phyloP scores from a whole-genome alignment of 2,888 invertebrate genomes.

The Andrena flavipes region DNA sequence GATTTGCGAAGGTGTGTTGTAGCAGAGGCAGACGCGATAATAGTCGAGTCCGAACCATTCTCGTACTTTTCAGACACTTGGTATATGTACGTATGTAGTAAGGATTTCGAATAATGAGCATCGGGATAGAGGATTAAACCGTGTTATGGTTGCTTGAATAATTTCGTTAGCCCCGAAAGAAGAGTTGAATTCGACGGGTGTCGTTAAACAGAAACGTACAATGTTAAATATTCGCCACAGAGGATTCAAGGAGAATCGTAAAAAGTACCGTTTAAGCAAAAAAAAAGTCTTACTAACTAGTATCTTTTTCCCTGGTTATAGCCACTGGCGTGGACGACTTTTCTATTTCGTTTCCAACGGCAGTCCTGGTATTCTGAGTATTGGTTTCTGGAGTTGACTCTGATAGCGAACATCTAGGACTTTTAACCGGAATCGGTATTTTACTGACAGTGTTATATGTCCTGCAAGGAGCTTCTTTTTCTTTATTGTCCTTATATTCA shows the following conservation, averaged over 20 bases:
- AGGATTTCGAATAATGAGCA: background rate
- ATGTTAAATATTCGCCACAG: constrained; percentile 29
- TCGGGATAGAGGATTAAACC: background rate
- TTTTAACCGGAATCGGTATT: constrained; percentile 88
- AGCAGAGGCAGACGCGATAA: background rate
- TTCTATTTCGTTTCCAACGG: constrained; percentile 77
- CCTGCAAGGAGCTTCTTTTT: constrained; percentile 80
- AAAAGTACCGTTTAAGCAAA: constrained; percentile 39
- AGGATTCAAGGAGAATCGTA: constrained; percentile 31
- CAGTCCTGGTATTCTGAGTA: constrained; percentile 77
- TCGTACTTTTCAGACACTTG: background rate
- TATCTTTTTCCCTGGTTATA: constrained; percentile 79
- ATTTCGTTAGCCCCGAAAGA: background rate
- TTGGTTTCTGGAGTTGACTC: constrained; percentile 81
- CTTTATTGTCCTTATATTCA: constrained; percentile 78
- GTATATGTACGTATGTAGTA: background rate
- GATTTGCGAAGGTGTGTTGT: background rate
- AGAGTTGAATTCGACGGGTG: background rate
- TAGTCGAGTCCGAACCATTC: background rate
- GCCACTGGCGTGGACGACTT: constrained; percentile 70
- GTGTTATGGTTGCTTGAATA: background rate
- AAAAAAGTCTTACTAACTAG: constrained; percentile 77
- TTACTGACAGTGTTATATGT: constrained; percentile 86
- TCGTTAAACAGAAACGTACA: constrained; percentile 4
- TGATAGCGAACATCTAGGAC: constrained; percentile 82